A percentile compares a stretch with the other conserved stretches of the same genome.
phyloP scores from a whole-genome alignment of 2,888 invertebrate species.

The Drepanosiphum platanoidis region DNA sequence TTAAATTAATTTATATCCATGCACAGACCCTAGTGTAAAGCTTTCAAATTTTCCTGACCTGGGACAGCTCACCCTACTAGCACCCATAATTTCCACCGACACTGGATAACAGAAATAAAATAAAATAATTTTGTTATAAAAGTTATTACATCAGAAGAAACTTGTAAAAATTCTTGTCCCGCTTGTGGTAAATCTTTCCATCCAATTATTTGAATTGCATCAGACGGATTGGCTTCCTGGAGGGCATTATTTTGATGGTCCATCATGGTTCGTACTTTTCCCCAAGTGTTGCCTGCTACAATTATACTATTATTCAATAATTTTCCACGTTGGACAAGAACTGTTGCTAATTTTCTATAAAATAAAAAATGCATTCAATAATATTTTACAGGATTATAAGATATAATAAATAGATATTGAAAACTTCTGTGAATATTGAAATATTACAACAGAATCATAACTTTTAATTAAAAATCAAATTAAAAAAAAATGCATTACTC shows the following conservation, averaged over 20 bases:
- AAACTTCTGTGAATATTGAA: too few relatives aligned
- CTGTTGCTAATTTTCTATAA: slow-evolving; percentile 81
- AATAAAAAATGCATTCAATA: slow-evolving; percentile 14
- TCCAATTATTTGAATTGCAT: slow-evolving; percentile 86
- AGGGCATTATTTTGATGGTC: slow-evolving; percentile 79
- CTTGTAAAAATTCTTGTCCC: slow-evolving; percentile 88
- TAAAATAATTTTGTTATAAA: background rate
- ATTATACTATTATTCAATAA: slow-evolving; percentile 80
- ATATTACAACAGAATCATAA: too few relatives aligned
- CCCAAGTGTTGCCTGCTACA: slow-evolving; percentile 87
- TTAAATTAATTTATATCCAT: too few relatives aligned
- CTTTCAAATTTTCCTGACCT: too few relatives aligned
- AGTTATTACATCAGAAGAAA: slow-evolving; percentile 75
- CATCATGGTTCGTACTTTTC: slow-evolving; percentile 82
- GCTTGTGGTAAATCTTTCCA: slow-evolving; percentile 91
- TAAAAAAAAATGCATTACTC: too few relatives aligned
- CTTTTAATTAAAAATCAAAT: too few relatives aligned
- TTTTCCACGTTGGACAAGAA: slow-evolving; percentile 86
- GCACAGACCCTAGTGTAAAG: too few relatives aligned
- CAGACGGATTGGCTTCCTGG: slow-evolving; percentile 78
- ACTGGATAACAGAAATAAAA: too few relatives aligned
- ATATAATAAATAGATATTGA: too few relatives aligned
- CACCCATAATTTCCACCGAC: too few relatives aligned
- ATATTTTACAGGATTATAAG: background rate
- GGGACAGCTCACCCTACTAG: too few relatives aligned